Evolutionary conservation across 30 jellyfish, hydroid and myxozoan genomes (phyloP), one percentile per base, ranked within the genome.

Genomic region (Catostylus mosaicus): DNA sequence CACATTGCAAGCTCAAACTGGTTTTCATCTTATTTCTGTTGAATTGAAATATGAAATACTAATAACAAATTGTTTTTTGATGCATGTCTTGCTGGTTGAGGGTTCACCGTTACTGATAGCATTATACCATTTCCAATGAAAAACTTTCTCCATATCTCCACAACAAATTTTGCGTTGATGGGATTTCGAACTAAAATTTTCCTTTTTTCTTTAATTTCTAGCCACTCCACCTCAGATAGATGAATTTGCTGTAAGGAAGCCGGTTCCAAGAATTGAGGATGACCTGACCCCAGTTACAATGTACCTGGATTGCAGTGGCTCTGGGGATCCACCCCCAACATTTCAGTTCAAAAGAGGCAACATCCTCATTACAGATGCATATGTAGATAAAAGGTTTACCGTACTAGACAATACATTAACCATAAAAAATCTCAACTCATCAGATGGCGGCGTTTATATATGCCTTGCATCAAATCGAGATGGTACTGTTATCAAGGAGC

Each of bases 301-400:
- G 77, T 63, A 30, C 63, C 61, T 94, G 20, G 90, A 88, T 82
- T 94, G 99, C 87, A 94, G 96, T 64, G 97, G 97, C 36, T 82
- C 99, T 56, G 99, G 99, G 3, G 82, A 78, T 65, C 99, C 99
- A 9, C 86, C 82, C 1, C 99, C 99, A 29, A 86, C 88, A 57
- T 84, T 30, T 38, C 35, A 63, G 29, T 84, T 80, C 67, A 47
- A 50, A 46, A 59, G 78, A 54, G 71, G 71, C 40, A 82, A 74
- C 54, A 67, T 52, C 18, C 26, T 34, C 32, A 62, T 72, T 4
- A 60, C 56, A 1, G 77, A 69, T 30, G 84, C 73, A 3, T 62
- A 84, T 63, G 48, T 29, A 14, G 88, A 73, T n/a, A 75, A 75
- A 30, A 27, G 95, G 54, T 27, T 84, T 6, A 70, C 83, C 62